Base-by-base conservation (phyloP, 2,797 vertebrate genomes). In the Onychomys torridus region DNA sequence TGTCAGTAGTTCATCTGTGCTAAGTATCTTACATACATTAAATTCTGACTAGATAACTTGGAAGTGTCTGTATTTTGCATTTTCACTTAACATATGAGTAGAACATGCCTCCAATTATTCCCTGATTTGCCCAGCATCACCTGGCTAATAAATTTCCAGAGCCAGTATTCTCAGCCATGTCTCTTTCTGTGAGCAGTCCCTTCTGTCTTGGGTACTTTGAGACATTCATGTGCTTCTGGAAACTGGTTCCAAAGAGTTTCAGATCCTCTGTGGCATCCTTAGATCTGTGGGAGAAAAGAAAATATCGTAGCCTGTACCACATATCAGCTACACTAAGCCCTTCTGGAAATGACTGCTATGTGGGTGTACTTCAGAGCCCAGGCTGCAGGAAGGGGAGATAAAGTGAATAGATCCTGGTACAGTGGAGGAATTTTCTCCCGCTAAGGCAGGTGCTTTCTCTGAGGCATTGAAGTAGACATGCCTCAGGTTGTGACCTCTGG, bases 261-360 rank as follows among this genome's bases (percentile, higher is more conserved):
- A 11, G 52, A 55, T 73, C 2, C 23, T 83, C n/a, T 10, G 37
- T 90, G 10, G 16, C 49, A 49, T 76, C 32, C 3, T 8, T 17
- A 25, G 49, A 21, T 40, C 52, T 76, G 34, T 77, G 25, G 21
- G 4, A 21, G 75, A n/a, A 55, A 61, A 76, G 29, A 89, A 6
- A 40, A 14, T 55, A 16, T 2, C 2, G 0, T 25, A 32, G 46
- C 0, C 11, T 52, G 52, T 63, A 43, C 37, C 10, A 9, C 40
- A 10, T 71, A 81, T 40, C 12, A 8, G 59, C 19, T 61, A 52
- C 86, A 32, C 46, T 55, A 32, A 43, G 81, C 75, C 2, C 3
- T 34, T 75, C 57, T 76, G 57, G 73, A 78, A 77, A 29, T 5
- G 9, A 16, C 34, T 32, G 63, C 32, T 32, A 4, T 25, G 67